Evolutionary conservation across 2,113 vertebrate species (phyloP), one percentile per base, ranked within the genome.

Genomic region (Rostratula benghalensis): DNA sequence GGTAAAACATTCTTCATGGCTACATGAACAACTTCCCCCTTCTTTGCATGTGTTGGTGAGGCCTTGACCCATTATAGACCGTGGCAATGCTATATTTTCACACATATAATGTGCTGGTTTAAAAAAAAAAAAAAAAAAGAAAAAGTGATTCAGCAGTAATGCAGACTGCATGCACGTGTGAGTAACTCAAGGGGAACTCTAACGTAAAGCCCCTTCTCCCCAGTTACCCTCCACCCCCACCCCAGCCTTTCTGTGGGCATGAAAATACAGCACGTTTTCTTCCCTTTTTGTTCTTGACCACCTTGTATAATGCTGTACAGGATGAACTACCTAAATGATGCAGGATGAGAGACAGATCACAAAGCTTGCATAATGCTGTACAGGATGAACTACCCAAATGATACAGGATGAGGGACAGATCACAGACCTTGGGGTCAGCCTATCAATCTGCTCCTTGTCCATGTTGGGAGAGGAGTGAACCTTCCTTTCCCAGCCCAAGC

Each of bases 121-220:
- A 5, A 23, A 63, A 88, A 54, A 85, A 93, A 88, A 54, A 85
- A 93, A 54, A 25, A 28, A 63, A 39, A 39, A 39, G 39, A 39
- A 77, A 78, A 87, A 39, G 71, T 97, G 96, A 97, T 94, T 96
- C 96, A 97, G 96, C 96, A 97, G 83, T 94, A 96, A 94, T 91
- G 89, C 74, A 95, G 59, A 73, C 48, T 69, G 57, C 70, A 73
- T 85, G 87, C 96, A 95, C 87, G 59, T 95, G 94, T 83, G 77
- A 63, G 74, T 83, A 94, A 85, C 77, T 96, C 91, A 95, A 95
- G 95, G 69, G 95, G 89, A 97, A 96, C 70, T 85, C 89, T 48
- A 94, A 89, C 13, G 74, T 95, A 96, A 97, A 95, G 53, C 70
- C 95, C 93, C 96, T 93, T 97, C 57, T 96, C 20, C 81, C 24